Conservation (phyloP, 2,113 vertebrate genomes). For the Seriola dumerili region DNA sequence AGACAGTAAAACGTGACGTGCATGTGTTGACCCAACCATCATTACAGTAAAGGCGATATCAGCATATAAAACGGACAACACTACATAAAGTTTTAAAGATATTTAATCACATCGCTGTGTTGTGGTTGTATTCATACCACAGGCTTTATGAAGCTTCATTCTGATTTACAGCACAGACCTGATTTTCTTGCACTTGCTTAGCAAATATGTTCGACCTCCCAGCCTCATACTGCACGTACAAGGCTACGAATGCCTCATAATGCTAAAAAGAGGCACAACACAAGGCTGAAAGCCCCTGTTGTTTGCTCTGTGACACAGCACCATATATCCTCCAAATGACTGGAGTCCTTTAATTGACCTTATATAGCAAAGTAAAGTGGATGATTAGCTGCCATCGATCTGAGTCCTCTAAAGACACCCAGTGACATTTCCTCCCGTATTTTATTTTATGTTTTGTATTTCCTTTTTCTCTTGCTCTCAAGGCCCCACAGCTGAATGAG, state of each 20-base stretch:
- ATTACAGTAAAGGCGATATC: background rate
- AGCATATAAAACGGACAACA: background rate
- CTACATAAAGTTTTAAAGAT: background rate
- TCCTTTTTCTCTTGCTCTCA: background rate
- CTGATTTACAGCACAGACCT: background rate
- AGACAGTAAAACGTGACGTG: background rate
- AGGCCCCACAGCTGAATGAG: conserved; percentile 46
- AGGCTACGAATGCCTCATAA: background rate
- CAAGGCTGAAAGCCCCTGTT: conserved; percentile 3
- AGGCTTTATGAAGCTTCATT: background rate
- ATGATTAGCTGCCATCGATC: conserved; percentile 78
- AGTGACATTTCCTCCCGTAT: conserved; percentile 61
- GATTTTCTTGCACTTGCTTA: background rate
- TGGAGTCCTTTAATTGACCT: conserved; percentile 71
- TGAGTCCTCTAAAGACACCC: conserved; percentile 44
- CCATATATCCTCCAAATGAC: conserved; percentile 6
- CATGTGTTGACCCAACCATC: background rate
- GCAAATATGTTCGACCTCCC: too few species aligned
- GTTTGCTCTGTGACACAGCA: conserved; percentile 42
- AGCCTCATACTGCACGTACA: background rate
- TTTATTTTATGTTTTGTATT: conserved; percentile 47
- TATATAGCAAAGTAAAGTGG: conserved; percentile 70
- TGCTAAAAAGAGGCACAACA: background rate
- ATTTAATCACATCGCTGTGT: background rate
- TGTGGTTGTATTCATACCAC: background rate